A percentile compares a stretch with the other conserved stretches of the same genome.
These are phyloP conservation scores for Dryobotodes eremita DNA, from an alignment of 2,888 invertebrate species.

Conservation along the genomic window DNA sequence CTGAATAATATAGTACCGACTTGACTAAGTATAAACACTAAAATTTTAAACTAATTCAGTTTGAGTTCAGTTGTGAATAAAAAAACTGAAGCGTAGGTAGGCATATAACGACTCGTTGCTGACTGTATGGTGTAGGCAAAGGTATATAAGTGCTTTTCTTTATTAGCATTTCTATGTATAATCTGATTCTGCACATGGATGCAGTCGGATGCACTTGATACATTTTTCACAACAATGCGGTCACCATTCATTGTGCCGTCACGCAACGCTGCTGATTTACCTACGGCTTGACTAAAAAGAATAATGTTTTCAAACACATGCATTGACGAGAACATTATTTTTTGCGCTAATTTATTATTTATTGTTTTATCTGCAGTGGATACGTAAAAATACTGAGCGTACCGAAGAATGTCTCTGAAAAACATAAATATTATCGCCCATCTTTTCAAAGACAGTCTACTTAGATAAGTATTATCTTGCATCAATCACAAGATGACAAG, in stretches of 20 bases:
- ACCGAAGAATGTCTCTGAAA: slow-evolving; percentile 1
- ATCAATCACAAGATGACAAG: not conserved
- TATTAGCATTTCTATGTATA: not conserved
- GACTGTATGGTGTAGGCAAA: not conserved
- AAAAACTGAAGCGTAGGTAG: not conserved
- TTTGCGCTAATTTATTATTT: not conserved
- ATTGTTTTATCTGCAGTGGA: not conserved
- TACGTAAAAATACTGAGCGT: not conserved
- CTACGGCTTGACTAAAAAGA: not conserved
- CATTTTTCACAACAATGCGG: slow-evolving; percentile 30
- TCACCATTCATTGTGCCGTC: slow-evolving; percentile 45
- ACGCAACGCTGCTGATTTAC: slow-evolving; percentile 45
- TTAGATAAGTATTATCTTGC: not conserved
- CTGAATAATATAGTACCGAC: not conserved
- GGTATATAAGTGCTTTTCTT: not conserved
- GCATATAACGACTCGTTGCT: not conserved
- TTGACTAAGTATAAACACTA: no score
- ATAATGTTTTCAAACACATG: slow-evolving; percentile 6
- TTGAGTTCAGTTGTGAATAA: not conserved
- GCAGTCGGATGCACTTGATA: slow-evolving; percentile 50
- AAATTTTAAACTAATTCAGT: not conserved
- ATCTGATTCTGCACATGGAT: slow-evolving; percentile 14
- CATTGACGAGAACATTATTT: not conserved
- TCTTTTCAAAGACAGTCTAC: not conserved
- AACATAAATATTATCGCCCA: not conserved